Evolutionary conservation across 2,888 invertebrate species (phyloP).

Genomic region (Synanthedon tipuliformis): DNA sequence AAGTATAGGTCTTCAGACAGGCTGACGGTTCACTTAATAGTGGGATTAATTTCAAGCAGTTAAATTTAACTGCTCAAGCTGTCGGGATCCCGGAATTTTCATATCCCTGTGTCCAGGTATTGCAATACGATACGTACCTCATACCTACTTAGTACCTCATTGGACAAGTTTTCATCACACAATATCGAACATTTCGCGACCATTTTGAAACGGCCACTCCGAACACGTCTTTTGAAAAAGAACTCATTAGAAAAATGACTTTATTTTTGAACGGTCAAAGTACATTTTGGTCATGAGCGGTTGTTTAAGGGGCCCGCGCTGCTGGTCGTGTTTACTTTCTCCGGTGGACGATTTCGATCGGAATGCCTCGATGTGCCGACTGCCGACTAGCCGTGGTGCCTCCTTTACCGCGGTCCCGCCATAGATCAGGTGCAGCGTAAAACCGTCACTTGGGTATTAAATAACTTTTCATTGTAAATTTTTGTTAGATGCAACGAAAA

Average conservation of each 20-base stretch:
- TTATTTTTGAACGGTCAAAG: background rate
- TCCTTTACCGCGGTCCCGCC: slow-evolving; percentile 29
- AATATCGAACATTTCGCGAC: background rate
- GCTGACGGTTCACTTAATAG: too few species aligned
- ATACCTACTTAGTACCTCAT: too few species aligned
- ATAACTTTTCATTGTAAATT: too few species aligned
- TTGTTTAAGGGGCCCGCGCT: slow-evolving; percentile 5
- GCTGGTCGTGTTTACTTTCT: slow-evolving; percentile 58
- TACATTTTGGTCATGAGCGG: background rate
- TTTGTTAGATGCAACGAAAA: too few species aligned
- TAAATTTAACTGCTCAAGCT: too few species aligned
- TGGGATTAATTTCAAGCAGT: too few species aligned
- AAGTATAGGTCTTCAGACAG: too few species aligned
- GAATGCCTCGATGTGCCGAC: slow-evolving; percentile 55
- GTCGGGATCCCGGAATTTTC: too few species aligned
- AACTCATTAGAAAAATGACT: background rate
- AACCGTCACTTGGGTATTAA: background rate
- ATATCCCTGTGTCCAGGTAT: too few species aligned
- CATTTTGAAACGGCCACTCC: background rate
- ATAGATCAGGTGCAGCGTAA: slow-evolving; percentile 18
- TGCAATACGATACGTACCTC: too few species aligned
- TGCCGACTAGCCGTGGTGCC: slow-evolving; percentile 31
- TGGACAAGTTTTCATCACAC: background rate
- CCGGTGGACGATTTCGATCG: slow-evolving; percentile 49
- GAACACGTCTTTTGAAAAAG: background rate